These are phyloP conservation scores for Melanotaenia nigrans DNA, from an alignment of 2,797 vertebrate species.

Conservation along the genomic window DNA sequence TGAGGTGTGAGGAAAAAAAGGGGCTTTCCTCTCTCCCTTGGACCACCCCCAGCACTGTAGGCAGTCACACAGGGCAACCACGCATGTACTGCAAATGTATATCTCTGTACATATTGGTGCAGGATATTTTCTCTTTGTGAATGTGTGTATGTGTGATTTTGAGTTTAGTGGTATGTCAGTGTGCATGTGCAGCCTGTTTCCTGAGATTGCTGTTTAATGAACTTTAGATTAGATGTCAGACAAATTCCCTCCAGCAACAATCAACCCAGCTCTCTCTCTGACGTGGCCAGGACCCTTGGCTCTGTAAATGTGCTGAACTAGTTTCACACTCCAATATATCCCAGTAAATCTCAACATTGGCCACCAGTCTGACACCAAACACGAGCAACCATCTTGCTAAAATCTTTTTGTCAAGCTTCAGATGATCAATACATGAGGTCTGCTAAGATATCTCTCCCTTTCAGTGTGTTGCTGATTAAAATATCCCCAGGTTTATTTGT, in stretches of 20 bases:
- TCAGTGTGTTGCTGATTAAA: conserved; percentile 3
- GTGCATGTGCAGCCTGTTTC: conserved; percentile 60
- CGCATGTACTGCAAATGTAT: conserved; percentile 41
- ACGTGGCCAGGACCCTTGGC: conserved; percentile 59
- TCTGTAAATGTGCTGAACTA: conserved; percentile 42
- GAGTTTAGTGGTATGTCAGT: conserved; percentile 21
- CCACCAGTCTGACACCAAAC: conserved; percentile 42
- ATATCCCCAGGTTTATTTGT: conserved; percentile 60
- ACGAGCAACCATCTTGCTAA: conserved; percentile 34
- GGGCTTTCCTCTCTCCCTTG: conserved; percentile 56
- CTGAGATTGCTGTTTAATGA: conserved; percentile 70
- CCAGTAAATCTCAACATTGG: conserved; percentile 58
- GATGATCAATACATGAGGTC: conserved; percentile 25
- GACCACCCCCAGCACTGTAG: conserved; percentile 56
- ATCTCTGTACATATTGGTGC: conserved; percentile 31
- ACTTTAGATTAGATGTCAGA: conserved; percentile 78
- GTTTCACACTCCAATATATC: conserved; percentile 61
- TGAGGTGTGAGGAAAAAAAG: conserved; percentile 56
- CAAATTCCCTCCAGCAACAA: conserved; percentile 70
- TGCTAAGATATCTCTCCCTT: conserved; percentile 9
- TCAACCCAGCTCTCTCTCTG: conserved; percentile 60
- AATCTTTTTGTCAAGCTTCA: conserved; percentile 31
- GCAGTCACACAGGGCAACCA: conserved; percentile 37
- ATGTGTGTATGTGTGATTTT: conserved; percentile 10
- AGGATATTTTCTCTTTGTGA: conserved; percentile 20